Base-by-base conservation (phyloP, 2,113 vertebrate genomes). In the Hippocampus barbouri region DNA sequence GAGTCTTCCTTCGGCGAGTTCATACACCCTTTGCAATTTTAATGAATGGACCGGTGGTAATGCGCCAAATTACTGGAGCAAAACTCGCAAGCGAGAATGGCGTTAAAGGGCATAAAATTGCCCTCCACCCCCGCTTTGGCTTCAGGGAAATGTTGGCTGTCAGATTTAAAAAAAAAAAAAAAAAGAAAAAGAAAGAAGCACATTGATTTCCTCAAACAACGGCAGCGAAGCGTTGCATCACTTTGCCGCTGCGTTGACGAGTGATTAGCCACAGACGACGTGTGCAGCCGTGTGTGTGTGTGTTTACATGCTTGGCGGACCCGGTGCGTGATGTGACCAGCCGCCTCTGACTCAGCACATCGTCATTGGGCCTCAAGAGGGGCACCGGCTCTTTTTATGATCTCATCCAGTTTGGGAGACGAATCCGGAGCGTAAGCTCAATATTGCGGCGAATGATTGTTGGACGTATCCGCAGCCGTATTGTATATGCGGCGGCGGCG, bases 331-430 rank as follows among this genome's bases (percentile, higher is more conserved):
- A 62, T 43, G 43, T 49, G 73, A 45, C 41, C 4, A 73, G 56
- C 47, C n/a, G 10, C 67, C 59, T 83, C 81, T 88, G 87, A 91
- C 86, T 91, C 87, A 88, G 87, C 87, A 79, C 73, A 75, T 86
- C 79, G 76, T 45, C 61, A 63, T n/a, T 71, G 74, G 76, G 79
- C 79, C 76, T 43, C 64, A 27, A 66, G 73, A 73, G 75, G 43
- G 43, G 43, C 34, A 75, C 71, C 73, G 72, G 74, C 70, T 83
- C 83, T 84, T 89, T 66, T 91, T 89, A 91, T 89, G 85, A 89
- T 80, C 85, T 91, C 91, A 91, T 91, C 88, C 86, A 89, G 89
- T 92, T 92, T 90, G 83, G 88, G 79, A 86, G 80, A 89, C 88
- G 84, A 90, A 88, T 86, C 82, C 71, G 66, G 60, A 68, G 82